phyloP scores from a whole-genome alignment of 2,888 invertebrate species.

The Epirrita christyi region DNA sequence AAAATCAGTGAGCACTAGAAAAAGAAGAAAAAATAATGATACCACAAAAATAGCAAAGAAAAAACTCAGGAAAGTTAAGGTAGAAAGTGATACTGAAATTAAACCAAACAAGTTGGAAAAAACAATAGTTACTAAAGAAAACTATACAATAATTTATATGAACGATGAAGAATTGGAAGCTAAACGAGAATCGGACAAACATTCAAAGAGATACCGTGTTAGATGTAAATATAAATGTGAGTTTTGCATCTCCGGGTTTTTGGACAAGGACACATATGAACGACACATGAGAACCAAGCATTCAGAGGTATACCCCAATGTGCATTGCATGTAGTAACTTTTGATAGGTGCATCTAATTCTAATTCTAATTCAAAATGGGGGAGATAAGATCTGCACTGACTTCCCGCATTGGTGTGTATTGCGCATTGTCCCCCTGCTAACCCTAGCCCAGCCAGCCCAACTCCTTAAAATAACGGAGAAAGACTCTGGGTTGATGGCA shows the following conservation, averaged over 20 bases:
- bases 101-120: neutral
- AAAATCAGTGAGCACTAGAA: slow-evolving; percentile 1
- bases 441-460: too few species aligned
- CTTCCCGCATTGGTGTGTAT: too few species aligned
- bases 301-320: slow-evolving; percentile 20
- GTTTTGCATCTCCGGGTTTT: slow-evolving; percentile 11
- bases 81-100: neutral
- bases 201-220: slow-evolving; percentile 8
- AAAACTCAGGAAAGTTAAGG: slow-evolving; percentile 4
- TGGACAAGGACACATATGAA: slow-evolving; percentile 14
- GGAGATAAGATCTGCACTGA: too few species aligned
- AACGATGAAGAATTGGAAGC: slow-evolving; percentile 19
- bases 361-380: too few species aligned
- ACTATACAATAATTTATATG: slow-evolving; percentile 22
- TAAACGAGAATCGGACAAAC: slow-evolving; percentile 13
- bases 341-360: too few species aligned
- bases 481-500: too few species aligned
- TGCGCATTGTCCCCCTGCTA: too few species aligned
- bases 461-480: too few species aligned
- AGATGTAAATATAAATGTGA: slow-evolving; percentile 24
- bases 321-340: too few species aligned
- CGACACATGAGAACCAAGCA: slow-evolving; percentile 17
- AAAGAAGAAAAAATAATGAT: slow-evolving; percentile 1
- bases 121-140: slow-evolving; percentile 7
- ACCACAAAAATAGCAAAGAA: neutral